Percentiles rank a stretch among this genome's conserved stretches.
These are phyloP conservation scores for Athalia cordata DNA, from an alignment of 2,888 invertebrate species.

Conservation along the genomic window DNA sequence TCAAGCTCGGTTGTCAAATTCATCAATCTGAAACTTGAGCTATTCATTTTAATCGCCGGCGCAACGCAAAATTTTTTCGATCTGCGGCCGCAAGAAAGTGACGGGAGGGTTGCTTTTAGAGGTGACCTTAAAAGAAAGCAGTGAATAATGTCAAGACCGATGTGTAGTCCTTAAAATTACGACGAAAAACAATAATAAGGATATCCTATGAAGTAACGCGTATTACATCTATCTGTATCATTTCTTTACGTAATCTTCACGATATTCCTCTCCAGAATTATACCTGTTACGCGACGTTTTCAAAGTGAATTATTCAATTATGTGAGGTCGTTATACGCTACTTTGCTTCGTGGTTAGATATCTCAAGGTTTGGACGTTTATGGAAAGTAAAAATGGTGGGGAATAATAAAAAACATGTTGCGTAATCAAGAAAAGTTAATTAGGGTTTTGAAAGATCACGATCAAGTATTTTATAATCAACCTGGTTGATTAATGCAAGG, in stretches of 20 bases:
- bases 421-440: not conserved
- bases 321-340: too few species aligned
- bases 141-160: constrained; percentile 27
- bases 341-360: too few species aligned
- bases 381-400: too few species aligned
- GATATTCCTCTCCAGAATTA: too few species aligned
- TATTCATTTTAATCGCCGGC: constrained; percentile 32
- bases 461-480: constrained; percentile 28
- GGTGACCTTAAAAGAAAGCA: constrained; percentile 20
- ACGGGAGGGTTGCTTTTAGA: constrained; percentile 15
- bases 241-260: not conserved
- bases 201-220: not conserved
- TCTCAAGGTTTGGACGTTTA: too few species aligned
- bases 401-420: not conserved
- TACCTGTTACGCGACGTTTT: too few species aligned
- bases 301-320: too few species aligned
- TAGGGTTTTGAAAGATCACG: constrained; percentile 1
- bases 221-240: too few species aligned
- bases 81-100: not conserved
- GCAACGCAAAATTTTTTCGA: constrained; percentile 18
- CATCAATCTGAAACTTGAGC: constrained; percentile 35
- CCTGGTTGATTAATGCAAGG: constrained; percentile 30
- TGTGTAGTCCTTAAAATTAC: constrained; percentile 2
- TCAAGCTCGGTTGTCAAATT: constrained; percentile 25
- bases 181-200: not conserved